Evolutionary conservation across 92 coral and sea anemone species (phyloP), one percentile per base, ranked within the genome.

Genomic region (Epizoanthus illoricatus): DNA sequence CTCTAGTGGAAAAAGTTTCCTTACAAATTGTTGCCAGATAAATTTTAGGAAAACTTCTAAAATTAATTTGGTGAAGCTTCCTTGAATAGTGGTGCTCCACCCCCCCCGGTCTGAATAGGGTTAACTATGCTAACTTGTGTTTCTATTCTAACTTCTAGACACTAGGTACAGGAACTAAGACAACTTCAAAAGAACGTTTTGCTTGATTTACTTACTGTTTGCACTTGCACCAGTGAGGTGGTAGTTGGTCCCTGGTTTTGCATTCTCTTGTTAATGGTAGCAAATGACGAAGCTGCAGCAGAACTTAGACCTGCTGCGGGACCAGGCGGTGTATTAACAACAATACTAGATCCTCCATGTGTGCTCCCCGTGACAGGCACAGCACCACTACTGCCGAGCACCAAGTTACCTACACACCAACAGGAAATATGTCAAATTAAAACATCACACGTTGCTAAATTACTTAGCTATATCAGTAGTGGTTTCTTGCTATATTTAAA

Each of bases 181-280:
- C 2, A 28, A 28, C 2, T 28, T 28, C 36, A 61, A 20, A 5
- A 16, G 23, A 16, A 24, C 66, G 23, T 59, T 33, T 56, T 12
- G 15, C 55, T 47, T 0, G 56, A 41, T 59, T 36, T 36, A 72
- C 91, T 82, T 81, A 83, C 98, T 41, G 93, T 57, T 74, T 88
- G 92, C 42, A 84, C 92, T 81, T 88, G 92, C 39, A 88, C 87
- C 17, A 91, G 79, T 7, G 96, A 64, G 42, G 92, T 86, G 9
- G 86, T 42, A 45, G 66, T 28, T 33, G 91, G 89, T 9, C 73
- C 74, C 87, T 94, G 97, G 61, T 66, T 87, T 72, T 94, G 97
- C 97, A 97, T 94, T 39, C 98, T 81, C 69, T 97, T 94, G 87
- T 97, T 97, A 68, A 97, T 97, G 24, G 97, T 85, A 40, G 98